Base-by-base conservation (phyloP, 2,113 vertebrate species). In the Cebus imitator region DNA sequence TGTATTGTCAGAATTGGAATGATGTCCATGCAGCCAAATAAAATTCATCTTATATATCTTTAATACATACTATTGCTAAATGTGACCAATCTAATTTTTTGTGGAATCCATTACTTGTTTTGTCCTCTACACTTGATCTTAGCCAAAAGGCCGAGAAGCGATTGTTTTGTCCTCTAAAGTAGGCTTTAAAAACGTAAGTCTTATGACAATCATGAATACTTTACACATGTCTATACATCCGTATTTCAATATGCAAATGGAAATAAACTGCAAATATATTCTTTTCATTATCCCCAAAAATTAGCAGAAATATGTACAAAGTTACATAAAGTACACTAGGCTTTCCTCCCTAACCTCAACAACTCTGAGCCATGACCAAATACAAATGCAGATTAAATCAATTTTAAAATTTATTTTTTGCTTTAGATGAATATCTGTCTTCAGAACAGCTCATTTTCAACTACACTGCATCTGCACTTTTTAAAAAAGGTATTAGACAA, bases 101-200 rank as follows among this genome's bases (percentile, higher is more conserved):
- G 90, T 35, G 81, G 30, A 82, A 58, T 73, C 68, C 68, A 58
- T 70, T 90, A 89, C 23, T 95, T 82, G 66, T n/a, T 96, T 70
- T 93, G 64, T 48, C 57, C 20, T 87, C 50, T 45, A 96, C 37
- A 40, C 37, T 40, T 40, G 37, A 40, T 40, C 37, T 40, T 40
- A 40, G 37, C 37, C 37, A 40, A 40, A 40, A 40, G 37, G 37
- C 37, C 37, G 37, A 40, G 37, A 40, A 40, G 37, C 37, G 37
- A 40, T 95, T 82, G 66, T n/a, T 96, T 70, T 93, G 64, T 48
- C 57, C 20, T 87, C 55, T 45, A 96, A n/a, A 90, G 66, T 23
- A 81, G 50, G 93, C 18, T 76, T 87, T 93, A 66, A 90, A 73
- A 90, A 81, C 32, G 50, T 52, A 92, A 91, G 40, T 43, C 61